Base-by-base conservation (phyloP, 1,140 invertebrate species). In the Cotesia glomerata region DNA sequence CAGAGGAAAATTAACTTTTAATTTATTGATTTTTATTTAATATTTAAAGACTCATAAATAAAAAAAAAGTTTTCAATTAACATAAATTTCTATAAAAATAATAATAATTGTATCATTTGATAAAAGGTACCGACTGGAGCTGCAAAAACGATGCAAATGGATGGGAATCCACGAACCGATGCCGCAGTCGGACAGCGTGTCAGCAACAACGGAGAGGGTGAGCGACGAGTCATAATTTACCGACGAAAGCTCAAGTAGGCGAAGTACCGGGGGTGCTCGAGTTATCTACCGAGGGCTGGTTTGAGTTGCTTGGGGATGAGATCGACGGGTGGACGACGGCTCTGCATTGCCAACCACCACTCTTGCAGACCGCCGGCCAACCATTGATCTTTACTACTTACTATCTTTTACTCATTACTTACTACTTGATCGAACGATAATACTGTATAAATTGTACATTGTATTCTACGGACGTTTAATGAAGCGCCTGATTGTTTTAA, bases 81-180 rank as follows among this genome's bases (percentile, higher is more conserved):
- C n/a, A n/a, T n/a, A n/a, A n/a, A n/a, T n/a, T n/a, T n/a, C n/a
- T n/a, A n/a, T n/a, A n/a, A n/a, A n/a, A n/a, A n/a, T n/a, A n/a
- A n/a, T n/a, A n/a, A n/a, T n/a, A n/a, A n/a, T n/a, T n/a, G n/a
- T n/a, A n/a, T n/a, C n/a, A n/a, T n/a, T n/a, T 89, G 89, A 88
- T 89, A 74, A 81, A 72, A 39, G 85, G 73, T 86, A 83, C 76
- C 89, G 91, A 73, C 81, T 90, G 72, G 92, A 93, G 78, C 79
- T 93, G 52, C 89, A 92, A 77, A 92, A 91, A 71, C 89, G 91
- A 9, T 82, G 92, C 18, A 91, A 92, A 5, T 93, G 92, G 92
- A 87, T 93, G 87, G 91, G 91, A 36, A 90, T 92, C 34, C 89
- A 88, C 0, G 91, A 92, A 68, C 78, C 82, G 9, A 69, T 80